Evolutionary conservation across 2,797 vertebrate genomes (phyloP).

Genomic region (Oreochromis grahami): DNA sequence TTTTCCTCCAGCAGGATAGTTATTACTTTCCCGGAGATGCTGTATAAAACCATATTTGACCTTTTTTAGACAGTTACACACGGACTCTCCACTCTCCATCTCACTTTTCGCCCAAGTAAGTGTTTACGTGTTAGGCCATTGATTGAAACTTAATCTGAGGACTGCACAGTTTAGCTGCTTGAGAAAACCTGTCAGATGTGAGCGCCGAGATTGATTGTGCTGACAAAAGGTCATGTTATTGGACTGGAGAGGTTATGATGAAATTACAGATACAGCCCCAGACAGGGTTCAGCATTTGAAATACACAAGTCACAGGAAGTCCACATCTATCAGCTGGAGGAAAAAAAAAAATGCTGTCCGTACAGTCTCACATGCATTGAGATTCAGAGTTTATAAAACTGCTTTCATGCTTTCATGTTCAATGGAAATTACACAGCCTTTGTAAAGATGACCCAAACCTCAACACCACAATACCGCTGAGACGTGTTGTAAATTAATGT

Average conservation of each 20-base stretch:
- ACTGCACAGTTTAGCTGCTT: conserved; percentile 30
- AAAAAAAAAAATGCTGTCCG: neutral
- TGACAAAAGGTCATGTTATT: conserved; percentile 44
- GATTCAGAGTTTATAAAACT: conserved; percentile 3
- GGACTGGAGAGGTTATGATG: conserved; percentile 44
- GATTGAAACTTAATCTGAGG: conserved; percentile 56
- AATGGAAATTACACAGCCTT: conserved; percentile 12
- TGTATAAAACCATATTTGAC: neutral
- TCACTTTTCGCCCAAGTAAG: neutral
- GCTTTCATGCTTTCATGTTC: conserved; percentile 1
- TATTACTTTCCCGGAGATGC: neutral
- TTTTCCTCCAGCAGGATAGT: neutral
- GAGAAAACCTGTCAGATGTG: conserved; percentile 32
- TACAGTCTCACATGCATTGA: neutral
- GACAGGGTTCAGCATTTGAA: conserved; percentile 12
- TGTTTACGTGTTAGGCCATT: conserved; percentile 31
- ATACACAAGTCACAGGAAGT: neutral
- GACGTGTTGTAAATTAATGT: conserved; percentile 47
- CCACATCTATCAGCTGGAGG: neutral
- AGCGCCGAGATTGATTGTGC: conserved; percentile 10
- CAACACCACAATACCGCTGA: conserved; percentile 9
- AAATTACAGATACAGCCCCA: conserved; percentile 39
- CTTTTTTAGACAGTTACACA: conserved; percentile 9
- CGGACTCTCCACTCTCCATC: neutral
- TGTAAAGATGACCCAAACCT: conserved; percentile 20